Conservation (phyloP, 2,888 invertebrate genomes). For the Tinea pellionella region DNA sequence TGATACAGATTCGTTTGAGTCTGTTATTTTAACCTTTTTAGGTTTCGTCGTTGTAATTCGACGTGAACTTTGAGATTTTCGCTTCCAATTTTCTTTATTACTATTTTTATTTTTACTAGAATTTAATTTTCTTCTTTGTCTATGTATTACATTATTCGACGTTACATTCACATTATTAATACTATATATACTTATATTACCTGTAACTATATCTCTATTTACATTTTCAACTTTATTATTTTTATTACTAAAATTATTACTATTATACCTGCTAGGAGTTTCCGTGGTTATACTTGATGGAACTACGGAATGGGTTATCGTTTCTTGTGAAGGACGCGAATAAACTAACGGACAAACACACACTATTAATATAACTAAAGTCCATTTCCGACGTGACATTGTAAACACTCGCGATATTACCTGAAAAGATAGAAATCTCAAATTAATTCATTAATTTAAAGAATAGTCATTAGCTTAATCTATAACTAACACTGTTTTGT, state of each 20-base stretch:
- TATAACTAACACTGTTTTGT: no score
- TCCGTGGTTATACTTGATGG: conserved; percentile 38
- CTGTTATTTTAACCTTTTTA: conserved; percentile 17
- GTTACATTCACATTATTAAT: background rate
- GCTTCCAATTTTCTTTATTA: conserved; percentile 25
- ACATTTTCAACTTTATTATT: background rate
- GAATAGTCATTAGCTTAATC: no score
- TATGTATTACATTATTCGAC: background rate
- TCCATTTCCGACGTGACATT: conserved; percentile 61
- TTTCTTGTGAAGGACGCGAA: conserved; percentile 46
- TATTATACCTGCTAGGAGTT: conserved; percentile 51
- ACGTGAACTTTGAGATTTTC: conserved; percentile 18
- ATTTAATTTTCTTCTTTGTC: conserved; percentile 4
- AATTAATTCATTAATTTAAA: background rate
- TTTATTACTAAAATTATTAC: conserved; percentile 19
- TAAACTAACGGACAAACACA: conserved; percentile 40
- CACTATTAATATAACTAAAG: conserved; percentile 54
- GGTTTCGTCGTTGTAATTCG: conserved; percentile 22
- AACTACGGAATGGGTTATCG: conserved; percentile 25
- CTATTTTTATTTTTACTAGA: conserved; percentile 18
- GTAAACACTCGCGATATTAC: conserved; percentile 35
- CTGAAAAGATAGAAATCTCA: conserved; percentile 41
- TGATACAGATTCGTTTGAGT: conserved; percentile 18
- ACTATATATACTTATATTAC: background rate
- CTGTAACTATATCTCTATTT: background rate